These are phyloP conservation scores for Galerucella calmariensis DNA, from an alignment of 2,888 invertebrate species.

Conservation along the genomic window DNA sequence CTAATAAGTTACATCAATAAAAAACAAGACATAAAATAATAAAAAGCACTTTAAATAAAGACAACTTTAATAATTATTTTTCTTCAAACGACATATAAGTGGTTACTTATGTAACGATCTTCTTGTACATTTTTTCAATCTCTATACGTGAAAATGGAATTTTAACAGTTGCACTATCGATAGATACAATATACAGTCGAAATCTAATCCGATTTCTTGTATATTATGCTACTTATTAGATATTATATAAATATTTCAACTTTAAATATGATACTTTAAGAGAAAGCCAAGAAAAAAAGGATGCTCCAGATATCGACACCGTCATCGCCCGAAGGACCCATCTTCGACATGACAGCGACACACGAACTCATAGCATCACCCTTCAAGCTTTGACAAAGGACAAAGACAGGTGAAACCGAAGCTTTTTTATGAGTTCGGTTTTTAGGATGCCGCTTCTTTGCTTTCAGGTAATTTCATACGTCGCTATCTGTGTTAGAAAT, in stretches of 20 bases:
- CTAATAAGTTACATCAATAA: too few species aligned
- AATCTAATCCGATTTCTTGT: too few species aligned
- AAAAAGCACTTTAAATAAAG: too few species aligned
- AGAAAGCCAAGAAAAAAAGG: slow-evolving; percentile 38
- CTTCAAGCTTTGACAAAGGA: slow-evolving; percentile 57
- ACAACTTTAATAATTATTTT: too few species aligned
- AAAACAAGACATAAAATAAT: too few species aligned
- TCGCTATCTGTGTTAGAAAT: slow-evolving; percentile 65
- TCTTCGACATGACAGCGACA: slow-evolving; percentile 28
- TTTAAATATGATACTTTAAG: slow-evolving; percentile 3
- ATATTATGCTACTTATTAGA: not conserved
- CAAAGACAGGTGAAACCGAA: slow-evolving; percentile 62
- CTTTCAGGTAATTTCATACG: slow-evolving; percentile 63
- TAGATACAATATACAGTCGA: too few species aligned
- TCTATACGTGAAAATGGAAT: too few species aligned
- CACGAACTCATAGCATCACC: slow-evolving; percentile 42
- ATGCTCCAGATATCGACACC: slow-evolving; percentile 50
- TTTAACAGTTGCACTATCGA: too few species aligned
- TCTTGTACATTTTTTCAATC: too few species aligned
- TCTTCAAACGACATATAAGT: too few species aligned
- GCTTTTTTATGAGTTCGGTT: slow-evolving; percentile 56
- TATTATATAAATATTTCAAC: not conserved
- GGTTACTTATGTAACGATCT: too few species aligned
- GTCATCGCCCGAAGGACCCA: slow-evolving; percentile 34
- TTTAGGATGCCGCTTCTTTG: slow-evolving; percentile 44